These are phyloP conservation scores for Lasioglossum pauxillum DNA, from an alignment of 2,888 invertebrate species.

Conservation along the genomic window DNA sequence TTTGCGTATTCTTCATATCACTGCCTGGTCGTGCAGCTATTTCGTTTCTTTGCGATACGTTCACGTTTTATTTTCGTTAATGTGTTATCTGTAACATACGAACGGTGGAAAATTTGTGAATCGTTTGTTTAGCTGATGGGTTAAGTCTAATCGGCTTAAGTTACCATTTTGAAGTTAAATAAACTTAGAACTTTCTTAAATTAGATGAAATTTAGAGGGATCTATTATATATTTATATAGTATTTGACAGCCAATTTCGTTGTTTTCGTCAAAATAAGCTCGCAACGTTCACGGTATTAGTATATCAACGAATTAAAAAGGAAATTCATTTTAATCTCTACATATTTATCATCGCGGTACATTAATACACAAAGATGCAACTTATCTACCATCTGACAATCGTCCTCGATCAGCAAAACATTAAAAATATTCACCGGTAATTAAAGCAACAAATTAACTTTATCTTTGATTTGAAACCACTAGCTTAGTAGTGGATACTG, in stretches of 20 bases:
- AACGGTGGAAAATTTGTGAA: slow-evolving; percentile 42
- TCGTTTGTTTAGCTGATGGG: neutral
- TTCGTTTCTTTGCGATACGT: slow-evolving; percentile 49
- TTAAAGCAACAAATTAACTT: neutral
- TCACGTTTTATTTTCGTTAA: slow-evolving; percentile 49
- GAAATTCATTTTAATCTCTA: neutral
- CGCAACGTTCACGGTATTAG: neutral
- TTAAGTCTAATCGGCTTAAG: neutral
- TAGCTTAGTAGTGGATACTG: too few relatives aligned
- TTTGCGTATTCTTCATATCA: slow-evolving; percentile 81
- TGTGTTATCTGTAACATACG: slow-evolving; percentile 72
- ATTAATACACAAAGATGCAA: neutral
- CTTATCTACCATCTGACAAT: neutral
- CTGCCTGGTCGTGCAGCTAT: slow-evolving; percentile 65
- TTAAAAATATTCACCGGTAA: neutral
- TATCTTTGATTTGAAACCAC: too few relatives aligned
- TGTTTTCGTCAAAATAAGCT: neutral
- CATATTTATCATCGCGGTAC: neutral
- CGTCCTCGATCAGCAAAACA: neutral
- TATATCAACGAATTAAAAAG: neutral
- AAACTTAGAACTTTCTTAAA: neutral
- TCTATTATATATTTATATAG: neutral
- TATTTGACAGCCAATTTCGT: neutral
- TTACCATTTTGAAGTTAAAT: neutral
- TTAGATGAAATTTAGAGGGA: neutral